Evolutionary conservation across 1,140 invertebrate species (phyloP).

Genomic region (Helicoverpa armigera): DNA sequence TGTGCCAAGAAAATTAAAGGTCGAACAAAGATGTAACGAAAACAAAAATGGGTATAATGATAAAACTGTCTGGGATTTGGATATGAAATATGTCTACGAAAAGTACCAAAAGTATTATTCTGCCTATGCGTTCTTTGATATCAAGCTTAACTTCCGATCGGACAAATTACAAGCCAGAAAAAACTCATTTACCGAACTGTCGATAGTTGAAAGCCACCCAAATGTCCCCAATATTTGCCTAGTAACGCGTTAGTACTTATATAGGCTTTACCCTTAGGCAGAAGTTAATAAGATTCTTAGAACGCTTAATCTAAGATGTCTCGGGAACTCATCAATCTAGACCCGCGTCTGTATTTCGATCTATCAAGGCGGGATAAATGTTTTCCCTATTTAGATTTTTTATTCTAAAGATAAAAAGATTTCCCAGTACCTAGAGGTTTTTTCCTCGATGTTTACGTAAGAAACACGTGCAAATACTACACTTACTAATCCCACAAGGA

Average conservation of each 20-base stretch:
- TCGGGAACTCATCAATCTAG: constrained; percentile 22
- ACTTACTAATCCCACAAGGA: no score
- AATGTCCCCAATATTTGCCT: neutral
- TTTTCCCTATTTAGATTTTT: constrained; percentile 28
- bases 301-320: constrained; percentile 26
- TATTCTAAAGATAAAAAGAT: neutral
- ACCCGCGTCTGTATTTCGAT: constrained; percentile 27
- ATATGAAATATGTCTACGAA: no score
- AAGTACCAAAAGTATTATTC: neutral
- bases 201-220: no score
- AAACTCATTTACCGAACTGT: no score
- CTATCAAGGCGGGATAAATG: constrained; percentile 10
- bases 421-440: neutral
- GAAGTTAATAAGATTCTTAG: constrained; percentile 5
- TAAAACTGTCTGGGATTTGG: neutral
- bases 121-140: no score
- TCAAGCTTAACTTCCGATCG: no score
- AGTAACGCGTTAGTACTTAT: neutral
- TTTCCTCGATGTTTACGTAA: no score
- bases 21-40: no score
- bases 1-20: constrained; percentile 2
- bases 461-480: no score
- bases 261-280: neutral
- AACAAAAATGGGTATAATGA: neutral
- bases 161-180: no score